These are phyloP conservation scores for Muntiacus muntjak DNA, from an alignment of 2,113 vertebrate species.

Conservation along the genomic window DNA sequence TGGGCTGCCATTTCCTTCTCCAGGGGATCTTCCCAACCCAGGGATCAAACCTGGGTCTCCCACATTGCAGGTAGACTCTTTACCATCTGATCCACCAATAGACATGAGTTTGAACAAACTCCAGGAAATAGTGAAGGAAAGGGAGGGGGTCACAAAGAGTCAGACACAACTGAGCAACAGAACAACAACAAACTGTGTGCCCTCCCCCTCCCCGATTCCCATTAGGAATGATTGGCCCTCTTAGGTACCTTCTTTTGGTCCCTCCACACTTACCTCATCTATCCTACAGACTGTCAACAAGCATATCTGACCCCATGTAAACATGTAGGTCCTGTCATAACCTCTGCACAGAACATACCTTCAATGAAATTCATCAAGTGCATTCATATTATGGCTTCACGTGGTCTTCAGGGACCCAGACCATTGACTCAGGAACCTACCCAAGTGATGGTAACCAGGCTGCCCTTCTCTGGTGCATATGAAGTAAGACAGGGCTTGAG, in stretches of 20 bases:
- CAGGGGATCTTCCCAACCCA: not conserved
- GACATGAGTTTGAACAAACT: not conserved
- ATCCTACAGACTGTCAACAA: not conserved
- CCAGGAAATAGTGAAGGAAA: not conserved
- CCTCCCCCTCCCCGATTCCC: not conserved
- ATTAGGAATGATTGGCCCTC: not conserved
- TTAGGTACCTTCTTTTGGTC: not conserved
- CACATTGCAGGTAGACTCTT: not conserved
- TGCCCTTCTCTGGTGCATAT: not conserved
- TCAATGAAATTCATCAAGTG: not conserved
- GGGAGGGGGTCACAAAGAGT: not conserved
- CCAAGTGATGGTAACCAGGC: not conserved
- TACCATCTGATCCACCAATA: not conserved
- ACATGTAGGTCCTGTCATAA: not conserved
- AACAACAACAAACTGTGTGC: not conserved
- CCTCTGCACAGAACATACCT: not conserved
- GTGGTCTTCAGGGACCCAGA: not conserved
- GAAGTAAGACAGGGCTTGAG: not conserved
- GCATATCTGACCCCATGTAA: not conserved
- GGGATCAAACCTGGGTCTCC: not conserved
- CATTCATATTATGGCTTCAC: not conserved
- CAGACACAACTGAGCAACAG: accelerated
- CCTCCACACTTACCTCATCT: not conserved
- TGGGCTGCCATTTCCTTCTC: not conserved
- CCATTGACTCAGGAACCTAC: not conserved